Base-by-base conservation (phyloP, 2,888 invertebrate genomes). In the Acleris literana region DNA sequence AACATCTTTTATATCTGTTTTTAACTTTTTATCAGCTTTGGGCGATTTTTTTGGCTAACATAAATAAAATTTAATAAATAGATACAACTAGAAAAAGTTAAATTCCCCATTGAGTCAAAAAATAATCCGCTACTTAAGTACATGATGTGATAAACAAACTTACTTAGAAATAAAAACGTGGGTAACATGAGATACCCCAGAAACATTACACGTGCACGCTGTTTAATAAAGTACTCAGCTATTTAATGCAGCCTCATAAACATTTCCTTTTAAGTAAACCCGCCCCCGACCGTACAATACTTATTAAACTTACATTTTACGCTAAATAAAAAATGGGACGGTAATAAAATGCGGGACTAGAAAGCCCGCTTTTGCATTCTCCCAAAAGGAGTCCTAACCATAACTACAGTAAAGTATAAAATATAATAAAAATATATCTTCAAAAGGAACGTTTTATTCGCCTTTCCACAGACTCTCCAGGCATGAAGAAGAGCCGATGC, bases 401-500 rank as follows among this genome's bases (percentile, higher is more conserved):
- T 64, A 52, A 53, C 49, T 60, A 55, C 64, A 25, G 43, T 60
- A 55, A 62, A 70, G 68, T 63, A 69, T 66, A 74, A 74, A 79
- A 77, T 65, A 65, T 65, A 52, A 61, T 61, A 61, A 51, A 54
- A 56, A 56, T 65, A 56, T 65, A 61, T 46, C 51, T 51, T 61
- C 55, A 65, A 65, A 52, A 65, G 55, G 55, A 74, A 78, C 81
- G 81, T 85, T 83, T 86, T 83, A 85, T 84, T 85, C 87, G 79
- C 75, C 83, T 78, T 79, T 76, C 79, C 76, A 72, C 72, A 66
- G 66, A 70, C 83, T 80, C 87, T 87, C 73, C 80, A 88, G 85
- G 85, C 86, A 79, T 75, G 81, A 81, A 83, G 78, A 82, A 88
- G 85, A 76, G 82, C 78, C 83, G 88, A 88, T 90, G 89, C 83